phyloP scores from a whole-genome alignment of 2,888 invertebrate species.

The Dinocampus coccinellae region DNA sequence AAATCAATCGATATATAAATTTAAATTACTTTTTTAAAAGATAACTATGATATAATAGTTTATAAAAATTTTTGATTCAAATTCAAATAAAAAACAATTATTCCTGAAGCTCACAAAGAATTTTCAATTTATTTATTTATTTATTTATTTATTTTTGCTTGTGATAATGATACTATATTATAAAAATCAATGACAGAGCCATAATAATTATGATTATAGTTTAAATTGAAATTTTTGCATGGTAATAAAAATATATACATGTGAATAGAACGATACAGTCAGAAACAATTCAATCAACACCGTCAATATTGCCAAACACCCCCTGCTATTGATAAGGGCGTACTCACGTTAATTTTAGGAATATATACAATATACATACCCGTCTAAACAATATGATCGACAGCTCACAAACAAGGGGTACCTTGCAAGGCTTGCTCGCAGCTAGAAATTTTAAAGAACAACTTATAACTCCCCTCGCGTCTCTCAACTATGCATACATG shows the following conservation, averaged over 20 bases:
- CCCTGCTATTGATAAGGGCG: not conserved
- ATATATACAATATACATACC: not conserved
- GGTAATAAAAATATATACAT: not conserved
- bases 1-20: no score
- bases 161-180: no score
- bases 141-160: no score
- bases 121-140: no score
- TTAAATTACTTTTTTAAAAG: no score
- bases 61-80: no score
- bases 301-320: not conserved
- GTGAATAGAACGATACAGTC: not conserved
- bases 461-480: constrained; percentile 9
- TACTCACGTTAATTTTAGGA: constrained; percentile 21
- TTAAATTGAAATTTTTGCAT: no score
- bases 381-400: not conserved
- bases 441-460: constrained; percentile 44
- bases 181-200: not conserved
- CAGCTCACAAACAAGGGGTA: constrained; percentile 44
- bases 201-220: not conserved
- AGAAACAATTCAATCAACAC: not conserved
- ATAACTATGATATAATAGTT: no score
- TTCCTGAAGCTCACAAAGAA: no score
- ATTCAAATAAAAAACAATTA: no score
- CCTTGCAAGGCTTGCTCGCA: constrained; percentile 55
- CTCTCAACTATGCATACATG: no score